Base-by-base conservation (phyloP, 2,797 vertebrate species). In the Microchirus variegatus region DNA sequence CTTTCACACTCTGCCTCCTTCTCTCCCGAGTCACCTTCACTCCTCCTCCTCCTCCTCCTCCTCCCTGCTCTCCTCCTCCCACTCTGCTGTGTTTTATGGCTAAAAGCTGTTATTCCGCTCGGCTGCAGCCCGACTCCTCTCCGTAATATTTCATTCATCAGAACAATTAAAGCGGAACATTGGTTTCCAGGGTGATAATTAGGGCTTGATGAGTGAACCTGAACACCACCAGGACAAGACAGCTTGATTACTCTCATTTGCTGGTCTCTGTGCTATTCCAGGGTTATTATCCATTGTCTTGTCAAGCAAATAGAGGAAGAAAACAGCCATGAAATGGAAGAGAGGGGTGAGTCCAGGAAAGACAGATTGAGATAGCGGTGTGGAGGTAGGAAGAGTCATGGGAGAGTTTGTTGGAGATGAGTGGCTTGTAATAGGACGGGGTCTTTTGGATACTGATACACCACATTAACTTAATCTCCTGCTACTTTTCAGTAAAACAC, bases 111-210 rank as follows among this genome's bases (percentile, higher is more conserved):
- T 92, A 90, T 92, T 92, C 91, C 89, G 87, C 89, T 90, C 75
- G 87, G 79, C 86, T 91, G 91, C 81, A 67, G 80, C 82, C 78
- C 67, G 78, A 89, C 90, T 92, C 87, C 88, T 90, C 89, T 86
- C 86, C 83, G 81, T 90, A 91, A 91, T 92, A 91, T 91, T 93
- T 93, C 91, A 92, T 92, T 92, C 90, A 92, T 92, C 88, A 87
- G 90, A 90, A 91, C 90, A 92, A 93, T 93, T 93, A 92, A 93
- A 92, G 92, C 84, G 89, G 90, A 92, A 92, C 91, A 92, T 91
- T 91, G 91, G 87, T 92, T 92, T 91, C 89, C 80, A 83, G 90
- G 90, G 81, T 90, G 86, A 91, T 93, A 92, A 93, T 93, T 92
- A 92, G 87, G 88, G 83, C 90, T 90, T 91, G 92, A 92, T 89